Conservation (phyloP, 2,797 vertebrate genomes). For the Eulemur mongoz region DNA sequence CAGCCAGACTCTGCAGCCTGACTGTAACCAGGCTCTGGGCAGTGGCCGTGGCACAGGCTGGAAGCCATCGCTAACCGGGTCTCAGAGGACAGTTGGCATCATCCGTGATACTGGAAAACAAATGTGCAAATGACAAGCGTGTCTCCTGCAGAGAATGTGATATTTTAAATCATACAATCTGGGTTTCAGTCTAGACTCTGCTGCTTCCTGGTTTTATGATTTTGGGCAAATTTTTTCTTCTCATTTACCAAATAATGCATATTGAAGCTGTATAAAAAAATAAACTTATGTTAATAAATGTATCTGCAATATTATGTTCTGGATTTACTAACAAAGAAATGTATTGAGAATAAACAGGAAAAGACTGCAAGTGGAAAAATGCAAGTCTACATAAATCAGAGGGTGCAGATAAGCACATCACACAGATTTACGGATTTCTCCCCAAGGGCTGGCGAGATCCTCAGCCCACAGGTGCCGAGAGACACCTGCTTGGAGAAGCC, state of each 20-base stretch:
- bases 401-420: rapidly evolving
- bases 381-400: not conserved
- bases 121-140: too few species aligned
- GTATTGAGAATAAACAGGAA: not conserved
- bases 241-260: not conserved
- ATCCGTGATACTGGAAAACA: not conserved
- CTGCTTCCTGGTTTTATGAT: not conserved
- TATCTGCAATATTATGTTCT: not conserved
- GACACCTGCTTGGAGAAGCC: not conserved
- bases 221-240: not conserved
- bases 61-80: not conserved
- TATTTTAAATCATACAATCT: not conserved
- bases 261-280: not conserved
- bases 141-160: not conserved
- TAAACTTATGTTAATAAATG: not conserved
- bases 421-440: not conserved
- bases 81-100: not conserved
- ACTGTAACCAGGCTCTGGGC: rapidly evolving
- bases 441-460: not conserved
- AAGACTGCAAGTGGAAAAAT: not conserved
- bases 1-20: not conserved
- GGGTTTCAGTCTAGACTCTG: not conserved
- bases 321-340: not conserved
- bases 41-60: not conserved
- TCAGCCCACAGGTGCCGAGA: not conserved